Evolutionary conservation across 2,797 vertebrate genomes (phyloP), one percentile per base, ranked within the genome.

Genomic region (Eulemur coronatus): DNA sequence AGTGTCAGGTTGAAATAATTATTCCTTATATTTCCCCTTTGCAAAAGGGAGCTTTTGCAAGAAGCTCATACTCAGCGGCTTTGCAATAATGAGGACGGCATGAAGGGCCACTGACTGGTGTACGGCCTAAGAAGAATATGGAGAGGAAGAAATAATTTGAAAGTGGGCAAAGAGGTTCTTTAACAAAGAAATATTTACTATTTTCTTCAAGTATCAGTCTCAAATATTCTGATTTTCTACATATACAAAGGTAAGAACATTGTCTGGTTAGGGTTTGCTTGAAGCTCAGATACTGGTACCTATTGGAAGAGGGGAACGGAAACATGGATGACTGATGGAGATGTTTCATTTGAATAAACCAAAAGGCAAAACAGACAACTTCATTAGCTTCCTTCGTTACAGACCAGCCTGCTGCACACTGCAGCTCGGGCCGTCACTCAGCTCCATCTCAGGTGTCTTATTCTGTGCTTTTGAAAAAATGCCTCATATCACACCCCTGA

Each of bases 1-100:
- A 96, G 91, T 98, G 97, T 97, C 96, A 98, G 93, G 89, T 91
- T 97, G 96, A 96, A 97, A 94, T 97, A 98, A 98, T 97, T 97
- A 97, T 97, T 97, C 86, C 57, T 96, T 97, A 87, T 91, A 73
- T 43, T 94, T 96, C 65, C 26, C 18, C 20, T 94, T 94, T 93
- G 70, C 73, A 24, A 73, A 97, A 79, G 30, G 48, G 97, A 33
- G 61, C 17, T 95, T 80, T 91, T 28, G 33, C 7, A 63, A 91
- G 80, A 87, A 30, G 2, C 17, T 89, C 10, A 0, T 26, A 20
- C 61, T 59, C 46, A 13, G 15, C 81, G 41, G 18, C 5, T 59
- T 20, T 92, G 15, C 43, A 24, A 57, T 61, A 87, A 59, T 55
- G 59, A 91, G 8, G 22, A 52, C 48, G 63, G 46, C 14, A 10